A percentile compares a stretch with the other conserved stretches of the same genome.
Evolutionary conservation across 2,797 vertebrate genomes (phyloP).

Genomic region (Sandelia bainsii): DNA sequence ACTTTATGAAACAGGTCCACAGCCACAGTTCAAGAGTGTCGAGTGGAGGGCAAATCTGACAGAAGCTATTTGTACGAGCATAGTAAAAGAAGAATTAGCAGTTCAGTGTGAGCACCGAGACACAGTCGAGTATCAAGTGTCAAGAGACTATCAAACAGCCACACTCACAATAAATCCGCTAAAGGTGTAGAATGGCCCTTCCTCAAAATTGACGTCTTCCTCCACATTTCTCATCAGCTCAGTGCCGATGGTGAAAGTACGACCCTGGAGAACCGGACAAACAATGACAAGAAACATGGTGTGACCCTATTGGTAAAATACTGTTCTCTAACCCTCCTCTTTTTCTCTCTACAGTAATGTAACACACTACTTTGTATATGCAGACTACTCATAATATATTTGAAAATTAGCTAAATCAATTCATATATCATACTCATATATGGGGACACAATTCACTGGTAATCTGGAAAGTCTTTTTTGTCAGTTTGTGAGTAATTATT

Average conservation of each 20-base stretch:
- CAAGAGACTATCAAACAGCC: neutral
- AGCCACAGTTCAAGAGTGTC: slow-evolving; percentile 34
- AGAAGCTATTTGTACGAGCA: slow-evolving; percentile 13
- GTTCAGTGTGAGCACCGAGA: neutral
- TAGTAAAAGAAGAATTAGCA: slow-evolving; percentile 24
- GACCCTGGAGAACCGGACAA: slow-evolving; percentile 56
- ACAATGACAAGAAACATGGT: neutral
- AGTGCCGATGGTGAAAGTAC: slow-evolving; percentile 80
- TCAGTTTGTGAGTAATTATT: too few species aligned
- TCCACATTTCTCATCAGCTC: slow-evolving; percentile 82
- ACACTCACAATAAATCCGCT: slow-evolving; percentile 79
- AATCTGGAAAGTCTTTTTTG: too few species aligned
- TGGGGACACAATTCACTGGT: too few species aligned
- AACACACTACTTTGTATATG: neutral
- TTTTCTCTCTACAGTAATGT: neutral
- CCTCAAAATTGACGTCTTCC: slow-evolving; percentile 75
- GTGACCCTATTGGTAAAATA: neutral
- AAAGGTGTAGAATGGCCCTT: slow-evolving; percentile 74
- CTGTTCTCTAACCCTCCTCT: neutral
- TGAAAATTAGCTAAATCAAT: too few species aligned
- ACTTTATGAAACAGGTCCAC: slow-evolving; percentile 37
- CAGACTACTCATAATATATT: neutral
- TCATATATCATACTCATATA: too few species aligned
- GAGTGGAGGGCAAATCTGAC: slow-evolving; percentile 28
- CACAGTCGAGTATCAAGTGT: neutral